Evolutionary conservation across 2,113 vertebrate genomes (phyloP), one percentile per base, ranked within the genome.

Genomic region (Melanerpes aurifrons): DNA sequence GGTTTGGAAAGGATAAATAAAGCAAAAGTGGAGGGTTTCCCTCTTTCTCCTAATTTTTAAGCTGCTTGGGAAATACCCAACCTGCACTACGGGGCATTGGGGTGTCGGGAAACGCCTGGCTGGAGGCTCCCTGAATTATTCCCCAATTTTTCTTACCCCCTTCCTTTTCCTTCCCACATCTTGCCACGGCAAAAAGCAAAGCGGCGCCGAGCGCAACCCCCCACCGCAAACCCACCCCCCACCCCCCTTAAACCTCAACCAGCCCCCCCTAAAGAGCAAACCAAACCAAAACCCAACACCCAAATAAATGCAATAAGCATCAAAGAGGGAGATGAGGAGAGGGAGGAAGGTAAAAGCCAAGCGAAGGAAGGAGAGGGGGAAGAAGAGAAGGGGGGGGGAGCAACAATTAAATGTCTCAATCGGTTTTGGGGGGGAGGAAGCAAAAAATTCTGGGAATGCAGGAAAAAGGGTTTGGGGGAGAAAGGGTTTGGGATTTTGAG

Each of bases 361-460:
- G 35, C 11, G 4, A 24, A 26, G 35, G 40, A 19, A n/a, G 31
- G 58, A 28, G 37, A 43, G 37, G 22, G 22, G 28, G 32, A 37
- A 6, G 16, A 13, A 7, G 14, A 12, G 50, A 6, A 5, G 22
- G 29, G 22, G 5, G 11, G 1, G 43, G 32, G 24, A 31, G 29
- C 29, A 20, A 22, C 4, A 18, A 67, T 61, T 40, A 21, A 59
- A 61, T 4, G 21, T 31, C 5, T 15, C 35, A 5, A 19, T 59
- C 6, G 16, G 4, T 66, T 82, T 74, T 12, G 37, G 37, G 37
- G 26, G 40, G 68, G 79, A 0, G 9, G 18, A 18, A n/a, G 18
- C 29, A 57, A 62, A 73, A 67, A 22, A 59, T n/a, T 89, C 76
- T 62, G 96, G 96, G 97, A 92, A 96, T 87, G 89, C 37, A 64